Base-by-base conservation (phyloP, 2,113 vertebrate species). In the Menura novaehollandiae region DNA sequence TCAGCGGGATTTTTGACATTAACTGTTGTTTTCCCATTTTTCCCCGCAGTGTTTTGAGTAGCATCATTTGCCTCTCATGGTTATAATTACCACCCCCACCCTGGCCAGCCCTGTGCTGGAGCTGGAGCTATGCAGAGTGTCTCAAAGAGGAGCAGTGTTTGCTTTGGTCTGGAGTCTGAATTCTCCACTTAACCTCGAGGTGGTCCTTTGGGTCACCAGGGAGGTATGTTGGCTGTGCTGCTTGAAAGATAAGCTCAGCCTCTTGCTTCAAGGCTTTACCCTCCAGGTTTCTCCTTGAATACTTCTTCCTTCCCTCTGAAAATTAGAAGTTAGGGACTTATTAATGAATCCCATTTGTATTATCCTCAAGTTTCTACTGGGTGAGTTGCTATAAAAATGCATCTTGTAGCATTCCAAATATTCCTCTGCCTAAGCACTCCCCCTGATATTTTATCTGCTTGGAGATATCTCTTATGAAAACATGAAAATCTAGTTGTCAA, bases 361-460 rank as follows among this genome's bases (percentile, higher is more conserved):
- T 82, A 68, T 13, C 74, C 52, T 21, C 3, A 6, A 7, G 35
- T 64, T 91, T 84, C 51, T n/a, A 41, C 30, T 39, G 41, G 35
- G 37, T 52, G 47, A 41, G n/a, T 21, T 83, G 71, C 49, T 66
- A 18, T 37, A 62, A 66, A 91, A 89, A 56, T 49, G 59, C 30
- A 90, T 72, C 53, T 77, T 49, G 49, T 6, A 55, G 49, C 59
- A 49, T 89, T 75, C 47, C 62, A 73, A 51, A 69, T 89, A 62
- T 23, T 85, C 46, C 62, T 84, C 44, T 53, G 80, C 68, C 80
- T 62, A 9, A 85, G 62, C 44, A 37, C 66, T 88, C 66, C 84
- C 55, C 19, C 46, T 76, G 75, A 35, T 89, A n/a, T 80, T 97
- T 89, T 94, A 88, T 82, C 74, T 89, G 2, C 85, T 91, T 68